A percentile compares a stretch with the other conserved stretches of the same genome.
Conservation (phyloP, 1,140 invertebrate genomes). For the Aphidius gifuensis region DNA sequence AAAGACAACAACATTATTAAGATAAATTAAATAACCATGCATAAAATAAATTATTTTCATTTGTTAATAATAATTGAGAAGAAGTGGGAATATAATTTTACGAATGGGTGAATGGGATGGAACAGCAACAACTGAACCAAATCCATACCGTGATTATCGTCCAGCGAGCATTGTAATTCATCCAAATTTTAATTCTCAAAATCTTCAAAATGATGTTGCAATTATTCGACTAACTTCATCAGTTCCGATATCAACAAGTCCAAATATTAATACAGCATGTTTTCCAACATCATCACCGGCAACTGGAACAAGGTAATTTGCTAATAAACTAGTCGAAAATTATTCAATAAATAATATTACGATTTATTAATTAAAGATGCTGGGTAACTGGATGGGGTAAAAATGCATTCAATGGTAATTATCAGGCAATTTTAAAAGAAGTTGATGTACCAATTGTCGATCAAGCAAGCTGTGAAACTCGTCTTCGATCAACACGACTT, state of each 20-base stretch:
- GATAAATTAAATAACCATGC: background rate
- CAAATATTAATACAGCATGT: constrained; percentile 72
- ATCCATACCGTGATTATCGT: constrained; percentile 61
- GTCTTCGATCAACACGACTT: constrained; percentile 63
- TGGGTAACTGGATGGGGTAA: constrained; percentile 82
- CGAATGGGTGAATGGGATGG: constrained; percentile 71
- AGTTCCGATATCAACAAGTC: constrained; percentile 59
- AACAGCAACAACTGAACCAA: constrained; percentile 58
- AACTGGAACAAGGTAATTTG: constrained; percentile 57
- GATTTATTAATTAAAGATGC: constrained; percentile 54
- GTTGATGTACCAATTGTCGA: constrained; percentile 69
- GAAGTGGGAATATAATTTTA: constrained; percentile 56
- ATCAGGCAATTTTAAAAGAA: constrained; percentile 66
- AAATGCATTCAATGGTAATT: constrained; percentile 66
- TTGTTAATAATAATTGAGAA: constrained; percentile 29
- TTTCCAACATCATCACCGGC: constrained; percentile 57
- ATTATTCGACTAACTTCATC: constrained; percentile 60
- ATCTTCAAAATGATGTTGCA: constrained; percentile 69
- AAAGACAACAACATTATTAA: constrained; percentile 1
- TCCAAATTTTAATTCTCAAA: constrained; percentile 63
- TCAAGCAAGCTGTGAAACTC: constrained; percentile 62
- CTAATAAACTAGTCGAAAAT: background rate
- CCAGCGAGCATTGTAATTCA: constrained; percentile 61
- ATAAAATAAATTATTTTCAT: constrained; percentile 3
- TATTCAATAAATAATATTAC: constrained; percentile 7